Evolutionary conservation across 2,888 invertebrate genomes (phyloP), one percentile per base, ranked within the genome.

Genomic region (Agrypnus murinus): DNA sequence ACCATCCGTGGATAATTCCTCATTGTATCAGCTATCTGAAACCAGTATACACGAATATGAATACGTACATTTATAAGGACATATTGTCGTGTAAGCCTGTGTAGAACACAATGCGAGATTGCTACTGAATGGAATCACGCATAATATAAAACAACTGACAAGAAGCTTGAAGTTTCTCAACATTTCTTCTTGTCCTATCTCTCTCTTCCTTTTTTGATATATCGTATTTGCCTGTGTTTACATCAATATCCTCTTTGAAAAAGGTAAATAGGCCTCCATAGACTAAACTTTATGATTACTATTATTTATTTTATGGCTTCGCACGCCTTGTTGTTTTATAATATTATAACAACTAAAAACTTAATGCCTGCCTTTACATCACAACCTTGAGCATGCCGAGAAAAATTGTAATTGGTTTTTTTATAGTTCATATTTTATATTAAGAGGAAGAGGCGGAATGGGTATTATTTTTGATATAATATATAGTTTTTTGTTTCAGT

Each of bases 51-150:
- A n/a, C 15, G 32, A 46, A 62, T 62, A 63, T 31, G 53, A 62
- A 55, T 62, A 71, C 46, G 36, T 50, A 45, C 62, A 66, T 66
- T 62, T 68, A 66, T 71, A 71, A 71, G 66, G 62, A 50, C 71
- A 63, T 71, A 71, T 71, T 71, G 71, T 71, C 71, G 50, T 71
- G 71, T 68, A 68, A 68, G 63, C 46, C 45, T 68, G 34, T 62
- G 60, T 71, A 58, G 58, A 57, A 71, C 62, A 72, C 72, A 72
- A 69, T 65, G 34, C 69, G 31, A 19, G 65, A 59, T 69, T 66
- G 69, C 72, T 72, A 69, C 68, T 65, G 72, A 72, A 72, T 72
- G 65, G 69, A 65, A 69, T 68, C 64, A 53, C 63, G 64, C 63
- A 68, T 68, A 25, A 25, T 25, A 25, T 25, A 25, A 64, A 53